Conservation (phyloP, 1,140 invertebrate genomes). For the Antheraea mylitta region DNA sequence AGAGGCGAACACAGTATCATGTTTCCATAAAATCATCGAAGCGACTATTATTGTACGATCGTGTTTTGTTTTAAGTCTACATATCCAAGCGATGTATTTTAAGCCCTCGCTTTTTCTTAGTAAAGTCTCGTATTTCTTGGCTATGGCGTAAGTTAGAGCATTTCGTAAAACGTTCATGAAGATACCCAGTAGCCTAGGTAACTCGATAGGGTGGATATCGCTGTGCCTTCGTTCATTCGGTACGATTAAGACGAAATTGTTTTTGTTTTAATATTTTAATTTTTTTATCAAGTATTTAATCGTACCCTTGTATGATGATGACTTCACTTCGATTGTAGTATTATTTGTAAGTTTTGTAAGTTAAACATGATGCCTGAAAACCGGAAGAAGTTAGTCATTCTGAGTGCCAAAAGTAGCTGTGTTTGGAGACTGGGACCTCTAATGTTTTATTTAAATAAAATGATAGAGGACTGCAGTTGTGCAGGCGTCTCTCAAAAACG, state of each 20-base stretch:
- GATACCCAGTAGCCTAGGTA: constrained; percentile 77
- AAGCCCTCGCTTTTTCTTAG: constrained; percentile 27
- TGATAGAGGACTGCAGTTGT: too few relatives aligned
- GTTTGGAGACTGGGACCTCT: too few relatives aligned
- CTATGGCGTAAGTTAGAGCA: constrained; percentile 28
- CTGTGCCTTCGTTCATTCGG: constrained; percentile 69
- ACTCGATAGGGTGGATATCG: constrained; percentile 73
- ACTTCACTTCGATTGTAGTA: not conserved
- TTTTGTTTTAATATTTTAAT: constrained; percentile 42
- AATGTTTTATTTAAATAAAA: too few relatives aligned
- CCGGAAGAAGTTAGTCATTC: too few relatives aligned
- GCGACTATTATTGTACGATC: constrained; percentile 67
- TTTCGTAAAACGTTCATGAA: constrained; percentile 27
- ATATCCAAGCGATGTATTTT: constrained; percentile 20
- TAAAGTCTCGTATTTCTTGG: constrained; percentile 30
- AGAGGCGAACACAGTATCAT: constrained; percentile 73
- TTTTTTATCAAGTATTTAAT: constrained; percentile 4
- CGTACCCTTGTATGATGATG: not conserved
- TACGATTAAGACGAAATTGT: constrained; percentile 72
- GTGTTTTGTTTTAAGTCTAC: constrained; percentile 52
- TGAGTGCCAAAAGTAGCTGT: too few relatives aligned
- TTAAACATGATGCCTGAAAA: not conserved
- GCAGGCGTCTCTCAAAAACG: too few relatives aligned
- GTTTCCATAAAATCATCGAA: constrained; percentile 77
- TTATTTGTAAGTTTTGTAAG: not conserved